Evolutionary conservation across 1,140 invertebrate genomes (phyloP).

Genomic region (Eulimnadia texana): DNA sequence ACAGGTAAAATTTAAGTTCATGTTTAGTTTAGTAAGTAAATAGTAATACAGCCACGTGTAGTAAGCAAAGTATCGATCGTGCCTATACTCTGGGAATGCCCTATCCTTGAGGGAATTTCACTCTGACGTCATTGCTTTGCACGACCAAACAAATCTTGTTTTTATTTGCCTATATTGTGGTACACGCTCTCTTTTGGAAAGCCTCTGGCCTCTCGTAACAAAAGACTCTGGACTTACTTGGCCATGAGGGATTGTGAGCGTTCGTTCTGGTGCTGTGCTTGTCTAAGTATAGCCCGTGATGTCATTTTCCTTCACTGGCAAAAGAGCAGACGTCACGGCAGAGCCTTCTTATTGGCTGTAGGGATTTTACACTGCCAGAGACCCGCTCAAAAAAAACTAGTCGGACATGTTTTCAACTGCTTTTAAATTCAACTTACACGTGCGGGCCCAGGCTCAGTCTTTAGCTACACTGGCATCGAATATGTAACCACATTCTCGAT

Average conservation of each 20-base stretch:
- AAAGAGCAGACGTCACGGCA: background rate
- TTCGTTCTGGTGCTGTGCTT: background rate
- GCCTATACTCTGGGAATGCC: constrained; percentile 8
- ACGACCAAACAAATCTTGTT: background rate
- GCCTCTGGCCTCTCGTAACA: background rate
- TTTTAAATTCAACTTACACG: background rate
- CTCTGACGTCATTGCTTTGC: constrained; percentile 1
- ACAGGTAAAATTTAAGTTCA: constrained; percentile 44
- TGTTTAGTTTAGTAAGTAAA: too few relatives aligned
- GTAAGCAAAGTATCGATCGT: too few relatives aligned
- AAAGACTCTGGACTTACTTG: background rate
- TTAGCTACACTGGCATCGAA: too few relatives aligned
- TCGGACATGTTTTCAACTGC: background rate
- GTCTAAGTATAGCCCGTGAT: background rate
- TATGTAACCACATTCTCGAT: too few relatives aligned
- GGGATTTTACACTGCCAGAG: background rate
- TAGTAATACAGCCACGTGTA: too few relatives aligned
- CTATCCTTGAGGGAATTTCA: background rate
- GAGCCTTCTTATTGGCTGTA: background rate
- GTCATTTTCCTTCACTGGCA: background rate
- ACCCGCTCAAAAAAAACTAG: background rate
- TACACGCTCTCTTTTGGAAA: constrained; percentile 6
- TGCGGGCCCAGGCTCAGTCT: background rate
- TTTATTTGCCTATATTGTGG: background rate
- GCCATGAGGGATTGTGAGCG: too few relatives aligned